Evolutionary conservation across 1,140 invertebrate genomes (phyloP).

Genomic region (Brachionus rubens): DNA sequence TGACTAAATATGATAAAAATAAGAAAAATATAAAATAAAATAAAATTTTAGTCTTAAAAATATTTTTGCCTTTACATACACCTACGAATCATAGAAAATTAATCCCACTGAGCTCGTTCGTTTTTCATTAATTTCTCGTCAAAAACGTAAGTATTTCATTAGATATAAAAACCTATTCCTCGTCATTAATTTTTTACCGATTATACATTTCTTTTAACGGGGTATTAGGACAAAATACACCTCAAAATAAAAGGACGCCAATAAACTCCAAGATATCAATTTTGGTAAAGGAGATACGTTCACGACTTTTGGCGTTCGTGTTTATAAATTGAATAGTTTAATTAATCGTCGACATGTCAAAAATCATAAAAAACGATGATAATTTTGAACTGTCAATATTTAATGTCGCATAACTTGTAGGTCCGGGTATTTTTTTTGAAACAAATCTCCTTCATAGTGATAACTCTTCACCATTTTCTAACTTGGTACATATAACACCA

Average conservation of each 20-base stretch:
- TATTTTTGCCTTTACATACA: too few species aligned
- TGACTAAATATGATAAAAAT: too few species aligned
- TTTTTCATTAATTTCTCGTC: not conserved
- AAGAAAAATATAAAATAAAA: too few species aligned
- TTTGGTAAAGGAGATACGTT: not conserved
- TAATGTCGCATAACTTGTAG: not conserved
- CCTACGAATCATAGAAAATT: slow-evolving; percentile 11
- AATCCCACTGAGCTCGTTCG: not conserved
- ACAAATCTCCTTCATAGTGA: not conserved
- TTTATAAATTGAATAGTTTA: not conserved
- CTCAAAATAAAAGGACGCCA: too few species aligned
- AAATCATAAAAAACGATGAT: slow-evolving; percentile 47
- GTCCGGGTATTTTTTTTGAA: not conserved
- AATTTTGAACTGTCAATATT: slow-evolving; percentile 58
- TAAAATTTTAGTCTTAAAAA: too few species aligned
- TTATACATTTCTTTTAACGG: not conserved
- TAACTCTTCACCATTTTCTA: too few species aligned
- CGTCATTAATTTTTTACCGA: not conserved
- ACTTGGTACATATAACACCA: too few species aligned
- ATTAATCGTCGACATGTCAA: not conserved
- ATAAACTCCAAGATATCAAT: not conserved
- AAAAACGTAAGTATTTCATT: slow-evolving; percentile 18
- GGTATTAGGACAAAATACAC: not conserved
- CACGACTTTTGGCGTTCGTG: not conserved
- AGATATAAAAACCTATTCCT: not conserved